Base-by-base conservation (phyloP, 2,888 invertebrate genomes). In the Piscicola geometra region DNA sequence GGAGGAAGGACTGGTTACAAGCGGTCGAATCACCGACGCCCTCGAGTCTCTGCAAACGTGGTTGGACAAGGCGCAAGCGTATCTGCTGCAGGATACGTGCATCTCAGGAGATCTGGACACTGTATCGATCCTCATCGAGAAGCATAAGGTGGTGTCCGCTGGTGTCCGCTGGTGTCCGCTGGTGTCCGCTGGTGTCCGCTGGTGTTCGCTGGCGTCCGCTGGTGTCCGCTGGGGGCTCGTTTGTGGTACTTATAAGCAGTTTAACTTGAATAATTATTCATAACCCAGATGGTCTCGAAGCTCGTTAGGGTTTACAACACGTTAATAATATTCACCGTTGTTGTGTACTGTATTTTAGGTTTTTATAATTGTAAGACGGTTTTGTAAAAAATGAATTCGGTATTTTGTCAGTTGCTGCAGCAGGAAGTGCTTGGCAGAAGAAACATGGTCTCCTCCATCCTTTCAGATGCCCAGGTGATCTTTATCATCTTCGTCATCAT, bases 51-150 rank as follows among this genome's bases (percentile, higher is more conserved):
- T 85, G 75, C 79, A 83, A 75, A 85, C 85, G 80, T 85, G 85
- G 85, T 81, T 85, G 70, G 80, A 81, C 75, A 84, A 83, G 78
- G 84, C 84, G 28, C 84, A 85, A 78, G 79, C 81, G 30, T 82
- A 83, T 69, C 80, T 85, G 60, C 81, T 82, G 21, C 83, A 83
- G 68, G 84, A 84, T 72, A 82, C 83, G 76, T 83, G 83, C 18
- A 81, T 84, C 36, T 80, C 84, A n/a, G 85, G 85, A 67, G 85
- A 85, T 79, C 81, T 84, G 41, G 85, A 85, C 80, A 85, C 85
- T 15, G 84, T 85, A 66, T 82, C 82, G 78, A 84, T 84, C 79
- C 81, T 85, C 60, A 82, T 84, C 52, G 85, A 85, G 76, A 85
- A 85, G 76, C 85, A 85, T 77, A 84, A 84, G 82, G 85, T 85